Evolutionary conservation across 2,113 vertebrate genomes (phyloP).

Genomic region (Picathartes gymnocephalus): DNA sequence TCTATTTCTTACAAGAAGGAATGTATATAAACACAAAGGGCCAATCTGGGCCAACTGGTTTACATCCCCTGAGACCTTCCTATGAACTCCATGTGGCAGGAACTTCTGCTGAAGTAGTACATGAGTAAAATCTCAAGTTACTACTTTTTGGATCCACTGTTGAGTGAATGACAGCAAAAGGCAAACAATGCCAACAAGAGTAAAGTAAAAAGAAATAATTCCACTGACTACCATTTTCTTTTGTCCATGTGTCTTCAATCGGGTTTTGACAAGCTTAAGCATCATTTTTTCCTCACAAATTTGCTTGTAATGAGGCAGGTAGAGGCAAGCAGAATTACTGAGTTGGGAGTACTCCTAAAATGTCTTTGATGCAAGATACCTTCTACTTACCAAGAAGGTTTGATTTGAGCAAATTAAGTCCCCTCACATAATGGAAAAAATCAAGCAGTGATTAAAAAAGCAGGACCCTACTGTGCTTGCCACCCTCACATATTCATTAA

Average conservation of each 20-base stretch:
- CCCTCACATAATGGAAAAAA: not conserved
- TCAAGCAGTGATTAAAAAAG: not conserved
- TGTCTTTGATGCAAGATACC: not conserved
- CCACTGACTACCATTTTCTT: constrained; percentile 1
- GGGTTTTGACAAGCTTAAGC: not conserved
- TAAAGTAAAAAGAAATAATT: not conserved
- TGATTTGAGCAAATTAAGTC: not conserved
- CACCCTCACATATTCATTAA: not conserved
- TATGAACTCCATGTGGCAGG: not conserved
- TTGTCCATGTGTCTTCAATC: not conserved
- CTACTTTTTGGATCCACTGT: not conserved
- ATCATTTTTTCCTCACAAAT: not conserved
- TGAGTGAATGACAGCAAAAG: not conserved
- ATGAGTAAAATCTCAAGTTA: constrained; percentile 25
- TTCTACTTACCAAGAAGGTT: not conserved
- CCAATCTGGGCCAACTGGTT: not conserved
- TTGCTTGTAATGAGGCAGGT: not conserved
- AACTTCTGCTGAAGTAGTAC: not conserved
- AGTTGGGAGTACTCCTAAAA: not conserved
- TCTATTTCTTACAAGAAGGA: not conserved
- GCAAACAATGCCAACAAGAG: not conserved
- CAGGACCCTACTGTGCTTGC: not conserved
- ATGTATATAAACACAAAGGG: not conserved
- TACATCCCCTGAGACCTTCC: not conserved
- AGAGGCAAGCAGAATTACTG: not conserved